phyloP scores from a whole-genome alignment of 2,113 vertebrate genomes.

The Poeciliopsis prolifica region DNA sequence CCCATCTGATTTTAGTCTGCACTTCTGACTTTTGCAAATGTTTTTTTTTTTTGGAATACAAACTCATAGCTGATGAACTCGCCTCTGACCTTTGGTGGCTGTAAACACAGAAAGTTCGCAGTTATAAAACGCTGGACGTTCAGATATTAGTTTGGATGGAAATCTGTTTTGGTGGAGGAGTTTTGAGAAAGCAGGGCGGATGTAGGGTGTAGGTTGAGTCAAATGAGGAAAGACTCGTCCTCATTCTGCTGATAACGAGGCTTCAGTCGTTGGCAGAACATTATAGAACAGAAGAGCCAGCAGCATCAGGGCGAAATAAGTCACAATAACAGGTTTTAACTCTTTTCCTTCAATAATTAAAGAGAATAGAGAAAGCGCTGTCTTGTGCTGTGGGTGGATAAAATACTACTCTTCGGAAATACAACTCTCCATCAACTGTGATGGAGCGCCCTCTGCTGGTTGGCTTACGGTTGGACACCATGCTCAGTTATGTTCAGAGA shows the following conservation, averaged over 20 bases:
- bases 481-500: background rate
- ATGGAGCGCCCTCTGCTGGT: slow-evolving; percentile 61
- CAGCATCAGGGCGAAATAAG: background rate
- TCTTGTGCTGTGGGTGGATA: background rate
- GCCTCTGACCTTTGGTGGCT: background rate
- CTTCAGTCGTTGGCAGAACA: background rate
- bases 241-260: background rate
- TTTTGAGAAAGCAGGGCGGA: background rate
- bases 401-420: background rate
- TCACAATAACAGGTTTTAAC: background rate
- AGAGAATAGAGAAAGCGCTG: background rate
- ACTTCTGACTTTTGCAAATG: background rate
- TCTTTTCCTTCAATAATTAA: background rate
- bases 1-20: background rate
- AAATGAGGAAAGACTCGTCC: background rate
- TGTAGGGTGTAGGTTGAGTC: background rate
- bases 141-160: background rate
- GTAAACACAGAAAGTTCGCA: slow-evolving; percentile 16
- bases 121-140: background rate
- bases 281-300: background rate
- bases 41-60: background rate
- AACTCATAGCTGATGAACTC: background rate
- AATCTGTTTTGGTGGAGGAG: background rate
- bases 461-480: background rate
- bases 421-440: background rate